Conservation (phyloP, 2,888 invertebrate species). For the Xanthorhoe spadicearia region DNA sequence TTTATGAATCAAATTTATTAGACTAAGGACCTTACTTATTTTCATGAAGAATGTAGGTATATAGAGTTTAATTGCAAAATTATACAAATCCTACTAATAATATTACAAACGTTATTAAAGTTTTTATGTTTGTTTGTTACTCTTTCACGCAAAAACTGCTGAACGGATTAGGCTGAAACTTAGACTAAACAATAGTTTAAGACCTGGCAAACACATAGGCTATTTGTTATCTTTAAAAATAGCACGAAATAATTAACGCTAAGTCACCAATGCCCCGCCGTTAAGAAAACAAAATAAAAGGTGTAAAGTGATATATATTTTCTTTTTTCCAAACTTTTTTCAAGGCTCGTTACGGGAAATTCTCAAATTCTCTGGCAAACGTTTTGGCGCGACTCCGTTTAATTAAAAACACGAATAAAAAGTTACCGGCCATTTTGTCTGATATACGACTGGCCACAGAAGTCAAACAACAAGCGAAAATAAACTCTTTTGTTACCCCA, state of each 20-base stretch:
- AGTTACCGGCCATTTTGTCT: conserved; percentile 76
- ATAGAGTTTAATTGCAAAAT: too few relatives aligned
- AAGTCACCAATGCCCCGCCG: conserved; percentile 14
- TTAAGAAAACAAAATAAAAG: conserved; percentile 28
- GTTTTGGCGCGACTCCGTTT: conserved; percentile 67
- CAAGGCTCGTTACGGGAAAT: conserved; percentile 66
- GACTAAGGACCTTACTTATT: too few relatives aligned
- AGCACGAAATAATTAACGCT: background rate
- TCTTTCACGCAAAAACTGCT: too few relatives aligned
- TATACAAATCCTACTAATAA: too few relatives aligned
- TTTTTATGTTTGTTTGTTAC: too few relatives aligned
- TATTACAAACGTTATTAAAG: too few relatives aligned
- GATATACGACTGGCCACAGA: conserved; percentile 69
- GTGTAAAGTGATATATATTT: conserved; percentile 36
- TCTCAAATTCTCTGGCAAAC: conserved; percentile 65
- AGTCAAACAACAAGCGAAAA: conserved; percentile 46
- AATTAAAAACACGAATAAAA: conserved; percentile 83
- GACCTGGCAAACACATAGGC: background rate
- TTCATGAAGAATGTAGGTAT: too few relatives aligned
- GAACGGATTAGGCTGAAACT: too few relatives aligned
- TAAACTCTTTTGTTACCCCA: conserved; percentile 46
- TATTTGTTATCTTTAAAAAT: background rate
- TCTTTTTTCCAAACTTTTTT: conserved; percentile 30
- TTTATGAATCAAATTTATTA: too few relatives aligned
- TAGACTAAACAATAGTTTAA: background rate